These are phyloP conservation scores for Amniataba percoides DNA, from an alignment of 2,797 vertebrate species.

Conservation along the genomic window DNA sequence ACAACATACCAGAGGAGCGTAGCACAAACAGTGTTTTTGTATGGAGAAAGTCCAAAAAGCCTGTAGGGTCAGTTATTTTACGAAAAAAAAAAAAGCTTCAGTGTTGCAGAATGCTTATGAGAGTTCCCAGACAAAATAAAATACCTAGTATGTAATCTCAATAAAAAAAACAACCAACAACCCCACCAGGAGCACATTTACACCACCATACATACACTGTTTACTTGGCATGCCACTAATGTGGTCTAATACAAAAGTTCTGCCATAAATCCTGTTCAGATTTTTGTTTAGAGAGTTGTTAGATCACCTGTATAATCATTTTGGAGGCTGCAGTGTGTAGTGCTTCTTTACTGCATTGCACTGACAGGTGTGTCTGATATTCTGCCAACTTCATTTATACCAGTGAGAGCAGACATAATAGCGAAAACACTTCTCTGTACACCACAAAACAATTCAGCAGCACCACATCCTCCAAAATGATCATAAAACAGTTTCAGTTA, in stretches of 20 bases:
- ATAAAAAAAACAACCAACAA: no score
- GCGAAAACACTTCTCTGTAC: not conserved
- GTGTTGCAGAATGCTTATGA: not conserved
- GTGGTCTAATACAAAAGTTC: not conserved
- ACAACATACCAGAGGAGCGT: not conserved
- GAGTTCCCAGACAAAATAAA: no score
- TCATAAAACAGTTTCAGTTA: not conserved
- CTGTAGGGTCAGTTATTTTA: not conserved
- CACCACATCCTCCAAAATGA: not conserved
- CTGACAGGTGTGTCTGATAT: constrained; percentile 1
- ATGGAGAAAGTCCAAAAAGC: no score
- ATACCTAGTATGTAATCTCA: no score
- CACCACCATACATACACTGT: no score
- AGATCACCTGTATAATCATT: not conserved
- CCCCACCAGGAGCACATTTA: no score
- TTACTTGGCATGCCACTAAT: not conserved
- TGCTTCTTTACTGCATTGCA: not conserved
- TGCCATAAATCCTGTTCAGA: not conserved
- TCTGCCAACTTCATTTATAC: not conserved
- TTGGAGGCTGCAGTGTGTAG: not conserved
- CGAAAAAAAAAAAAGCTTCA: not conserved
- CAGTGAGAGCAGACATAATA: not conserved
- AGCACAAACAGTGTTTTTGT: constrained; percentile 3
- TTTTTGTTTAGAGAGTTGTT: not conserved
- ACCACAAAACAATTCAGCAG: no score